These are phyloP conservation scores for Batillaria attramentaria DNA, from an alignment of 1,140 invertebrate species.

Conservation along the genomic window DNA sequence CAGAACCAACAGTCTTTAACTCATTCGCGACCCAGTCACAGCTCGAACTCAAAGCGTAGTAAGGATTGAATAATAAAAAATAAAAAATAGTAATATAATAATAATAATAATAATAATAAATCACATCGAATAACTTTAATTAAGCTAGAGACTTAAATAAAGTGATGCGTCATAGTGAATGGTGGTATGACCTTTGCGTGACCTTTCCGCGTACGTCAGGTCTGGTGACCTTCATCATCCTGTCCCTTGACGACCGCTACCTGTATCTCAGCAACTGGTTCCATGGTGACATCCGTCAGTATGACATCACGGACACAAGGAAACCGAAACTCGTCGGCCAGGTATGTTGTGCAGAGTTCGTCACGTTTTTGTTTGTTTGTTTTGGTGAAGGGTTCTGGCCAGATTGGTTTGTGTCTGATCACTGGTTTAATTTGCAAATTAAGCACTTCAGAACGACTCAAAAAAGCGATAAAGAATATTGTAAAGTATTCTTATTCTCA, in stretches of 20 bases:
- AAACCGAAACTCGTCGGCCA: constrained; percentile 64
- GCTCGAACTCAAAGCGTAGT: too few relatives aligned
- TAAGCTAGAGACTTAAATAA: too few relatives aligned
- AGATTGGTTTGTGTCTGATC: constrained; percentile 79
- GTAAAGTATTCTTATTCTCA: too few relatives aligned
- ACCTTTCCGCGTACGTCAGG: too few relatives aligned
- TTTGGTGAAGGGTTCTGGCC: constrained; percentile 75
- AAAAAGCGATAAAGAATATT: too few relatives aligned
- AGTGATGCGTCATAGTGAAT: not conserved
- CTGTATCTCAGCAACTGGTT: constrained; percentile 94
- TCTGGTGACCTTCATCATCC: constrained; percentile 92
- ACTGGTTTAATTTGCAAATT: not conserved
- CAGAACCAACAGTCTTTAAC: too few relatives aligned
- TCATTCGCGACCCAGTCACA: too few relatives aligned
- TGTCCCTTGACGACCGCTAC: constrained; percentile 95
- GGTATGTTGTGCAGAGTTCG: not conserved
- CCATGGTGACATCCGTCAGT: constrained; percentile 94
- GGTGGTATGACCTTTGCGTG: not conserved
- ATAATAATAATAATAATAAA: too few relatives aligned
- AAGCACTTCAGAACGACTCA: not conserved
- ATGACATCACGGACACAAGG: constrained; percentile 88
- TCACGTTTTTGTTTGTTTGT: not conserved
- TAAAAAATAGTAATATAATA: too few relatives aligned
- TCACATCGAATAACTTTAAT: too few relatives aligned
- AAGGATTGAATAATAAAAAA: too few relatives aligned